Evolutionary conservation across 2,888 invertebrate genomes (phyloP).

Genomic region (Caenorhabditis sinica): DNA sequence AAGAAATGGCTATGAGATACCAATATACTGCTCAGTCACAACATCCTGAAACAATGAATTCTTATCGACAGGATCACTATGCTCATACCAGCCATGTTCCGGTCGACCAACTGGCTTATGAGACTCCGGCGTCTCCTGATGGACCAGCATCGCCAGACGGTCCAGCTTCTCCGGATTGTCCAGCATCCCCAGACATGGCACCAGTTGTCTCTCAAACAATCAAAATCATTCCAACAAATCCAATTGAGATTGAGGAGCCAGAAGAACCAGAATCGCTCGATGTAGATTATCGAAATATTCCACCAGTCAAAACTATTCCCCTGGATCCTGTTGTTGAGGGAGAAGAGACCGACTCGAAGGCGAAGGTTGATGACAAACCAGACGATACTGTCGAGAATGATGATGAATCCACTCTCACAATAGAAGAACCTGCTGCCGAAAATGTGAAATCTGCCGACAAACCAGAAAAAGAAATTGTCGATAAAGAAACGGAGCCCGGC

Average conservation of each 20-base stretch:
- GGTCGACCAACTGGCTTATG: not conserved
- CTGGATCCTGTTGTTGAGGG: not conserved
- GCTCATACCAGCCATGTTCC: too few relatives aligned
- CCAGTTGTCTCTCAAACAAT: slow-evolving; percentile 19
- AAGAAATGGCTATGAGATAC: not conserved
- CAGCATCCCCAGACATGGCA: slow-evolving; percentile 46
- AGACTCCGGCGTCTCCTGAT: not conserved
- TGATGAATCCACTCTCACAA: not conserved
- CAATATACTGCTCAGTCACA: not conserved
- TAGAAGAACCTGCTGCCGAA: too few relatives aligned
- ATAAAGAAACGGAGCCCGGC: too few relatives aligned
- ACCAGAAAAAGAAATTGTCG: too few relatives aligned
- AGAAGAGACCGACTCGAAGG: not conserved
- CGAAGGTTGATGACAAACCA: not conserved
- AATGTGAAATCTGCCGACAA: too few relatives aligned
- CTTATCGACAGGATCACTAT: too few relatives aligned
- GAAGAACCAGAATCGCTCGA: not conserved
- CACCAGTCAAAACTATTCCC: slow-evolving; percentile 27
- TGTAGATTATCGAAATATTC: slow-evolving; percentile 2
- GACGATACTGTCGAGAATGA: not conserved
- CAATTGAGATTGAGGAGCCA: not conserved
- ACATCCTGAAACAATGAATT: too few relatives aligned
- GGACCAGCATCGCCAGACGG: slow-evolving; percentile 17
- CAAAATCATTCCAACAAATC: slow-evolving; percentile 27
- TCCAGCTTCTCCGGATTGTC: slow-evolving; percentile 21